Percentiles rank a stretch among this genome's conserved stretches.
phyloP scores from a whole-genome alignment of 2,888 invertebrate species.

The Hoplodrina ambigua region DNA sequence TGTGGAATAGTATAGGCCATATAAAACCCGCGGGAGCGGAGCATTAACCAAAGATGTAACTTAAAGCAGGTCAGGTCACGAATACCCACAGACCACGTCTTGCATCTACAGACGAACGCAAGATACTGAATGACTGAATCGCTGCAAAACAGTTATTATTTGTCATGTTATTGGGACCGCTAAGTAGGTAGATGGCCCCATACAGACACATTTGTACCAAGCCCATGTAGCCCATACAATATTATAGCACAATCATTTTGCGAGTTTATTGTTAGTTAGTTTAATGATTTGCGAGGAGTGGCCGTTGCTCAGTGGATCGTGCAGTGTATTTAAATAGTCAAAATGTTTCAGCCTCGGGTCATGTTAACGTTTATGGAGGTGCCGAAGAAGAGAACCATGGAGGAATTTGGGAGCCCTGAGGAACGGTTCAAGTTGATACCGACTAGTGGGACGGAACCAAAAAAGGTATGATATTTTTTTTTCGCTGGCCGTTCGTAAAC shows the following conservation, averaged over 20 bases:
- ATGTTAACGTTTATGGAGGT: slow-evolving; percentile 63
- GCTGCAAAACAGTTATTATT: slow-evolving; percentile 19
- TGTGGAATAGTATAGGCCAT: no score
- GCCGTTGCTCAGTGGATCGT: slow-evolving; percentile 50
- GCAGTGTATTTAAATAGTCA: slow-evolving; percentile 45
- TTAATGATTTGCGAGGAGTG: slow-evolving; percentile 61
- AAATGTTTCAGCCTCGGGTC: slow-evolving; percentile 65
- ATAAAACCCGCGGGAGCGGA: no score
- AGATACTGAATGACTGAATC: slow-evolving; percentile 31
- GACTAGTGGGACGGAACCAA: slow-evolving; percentile 5
- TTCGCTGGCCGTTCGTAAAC: not conserved
- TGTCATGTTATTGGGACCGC: slow-evolving; percentile 27
- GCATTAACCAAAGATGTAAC: no score
- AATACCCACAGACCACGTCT: not conserved
- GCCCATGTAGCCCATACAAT: slow-evolving; percentile 45
- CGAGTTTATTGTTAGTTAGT: slow-evolving; percentile 62
- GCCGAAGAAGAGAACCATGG: slow-evolving; percentile 49
- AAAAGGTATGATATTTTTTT: slow-evolving; percentile 32
- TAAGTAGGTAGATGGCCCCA: slow-evolving; percentile 21
- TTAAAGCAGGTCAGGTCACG: no score
- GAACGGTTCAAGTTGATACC: slow-evolving; percentile 51
- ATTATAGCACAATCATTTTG: slow-evolving; percentile 57
- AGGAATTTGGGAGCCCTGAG: slow-evolving; percentile 37
- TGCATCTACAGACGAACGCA: not conserved
- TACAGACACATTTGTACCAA: slow-evolving; percentile 33